Evolutionary conservation across 2,113 vertebrate species (phyloP).

Genomic region (Mastomys coucha): DNA sequence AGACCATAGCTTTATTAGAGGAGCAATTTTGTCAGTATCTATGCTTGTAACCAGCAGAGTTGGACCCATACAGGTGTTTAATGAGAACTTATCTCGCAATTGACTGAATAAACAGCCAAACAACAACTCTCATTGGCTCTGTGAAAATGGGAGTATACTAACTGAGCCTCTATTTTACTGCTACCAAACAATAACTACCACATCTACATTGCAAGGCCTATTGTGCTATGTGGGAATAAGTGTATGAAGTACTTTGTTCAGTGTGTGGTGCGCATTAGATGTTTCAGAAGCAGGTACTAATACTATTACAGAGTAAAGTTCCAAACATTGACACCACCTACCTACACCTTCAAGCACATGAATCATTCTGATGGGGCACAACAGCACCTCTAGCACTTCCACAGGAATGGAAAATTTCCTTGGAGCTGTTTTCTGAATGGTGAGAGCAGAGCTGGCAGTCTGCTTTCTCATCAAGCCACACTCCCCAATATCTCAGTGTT

Average conservation of each 20-base stretch:
- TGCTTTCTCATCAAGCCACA: not conserved
- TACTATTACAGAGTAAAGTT: not conserved
- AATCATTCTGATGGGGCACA: not conserved
- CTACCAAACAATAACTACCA: not conserved
- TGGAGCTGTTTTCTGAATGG: not conserved
- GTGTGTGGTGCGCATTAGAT: not conserved
- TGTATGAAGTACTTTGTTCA: not conserved
- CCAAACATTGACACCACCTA: not conserved
- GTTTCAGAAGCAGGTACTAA: not conserved
- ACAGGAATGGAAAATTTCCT: not conserved
- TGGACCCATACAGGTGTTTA: not conserved
- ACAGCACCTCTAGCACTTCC: not conserved
- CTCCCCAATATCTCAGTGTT: not conserved
- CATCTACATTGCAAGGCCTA: not conserved
- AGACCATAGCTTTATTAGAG: not conserved
- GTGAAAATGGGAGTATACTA: not conserved
- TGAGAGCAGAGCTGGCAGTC: slow-evolving; percentile 15
- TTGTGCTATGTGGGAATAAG: not conserved
- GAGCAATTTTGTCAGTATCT: not conserved
- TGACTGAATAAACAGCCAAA: not conserved
- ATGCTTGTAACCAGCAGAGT: not conserved
- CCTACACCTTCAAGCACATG: not conserved
- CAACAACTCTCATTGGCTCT: not conserved
- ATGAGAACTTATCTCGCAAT: slow-evolving; percentile 39
- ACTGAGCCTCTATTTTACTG: not conserved